phyloP scores from a whole-genome alignment of 92 coral and sea anemone species.

The Metridium senile region DNA sequence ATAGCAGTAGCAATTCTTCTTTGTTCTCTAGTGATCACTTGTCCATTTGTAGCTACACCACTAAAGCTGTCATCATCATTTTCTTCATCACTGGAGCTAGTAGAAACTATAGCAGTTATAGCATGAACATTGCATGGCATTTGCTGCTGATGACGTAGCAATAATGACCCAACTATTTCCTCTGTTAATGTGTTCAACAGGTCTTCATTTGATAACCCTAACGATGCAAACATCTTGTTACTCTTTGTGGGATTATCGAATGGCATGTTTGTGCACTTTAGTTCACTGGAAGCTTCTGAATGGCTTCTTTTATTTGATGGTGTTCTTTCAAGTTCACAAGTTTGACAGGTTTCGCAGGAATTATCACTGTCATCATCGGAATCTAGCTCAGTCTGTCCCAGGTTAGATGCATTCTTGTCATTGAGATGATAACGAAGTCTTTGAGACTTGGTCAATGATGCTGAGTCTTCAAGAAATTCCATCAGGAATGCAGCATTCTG shows the following conservation, averaged over 20 bases:
- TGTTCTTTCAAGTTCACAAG: constrained; percentile 35
- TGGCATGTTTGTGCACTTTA: constrained; percentile 20
- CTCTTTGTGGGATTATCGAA: constrained; percentile 12
- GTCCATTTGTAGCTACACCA: constrained; percentile 41
- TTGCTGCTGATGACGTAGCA: constrained; percentile 90
- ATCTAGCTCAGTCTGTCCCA: constrained; percentile 36
- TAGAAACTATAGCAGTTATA: constrained; percentile 77
- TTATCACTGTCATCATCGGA: constrained; percentile 42
- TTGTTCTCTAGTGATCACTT: constrained; percentile 81
- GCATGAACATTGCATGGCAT: constrained; percentile 98
- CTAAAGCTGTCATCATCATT: constrained; percentile 22
- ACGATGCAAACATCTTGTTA: constrained; percentile 33
- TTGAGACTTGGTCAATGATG: constrained; percentile 20
- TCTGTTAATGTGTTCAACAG: constrained; percentile 32
- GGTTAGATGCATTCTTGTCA: constrained; percentile 3
- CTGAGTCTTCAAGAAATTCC: constrained; percentile 67
- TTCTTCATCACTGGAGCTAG: constrained; percentile 47
- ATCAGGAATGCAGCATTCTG: constrained; percentile 80
- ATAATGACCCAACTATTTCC: constrained; percentile 80
- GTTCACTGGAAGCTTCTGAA: constrained; percentile 22
- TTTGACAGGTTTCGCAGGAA: constrained; percentile 18
- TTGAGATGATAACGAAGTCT: constrained; percentile 19
- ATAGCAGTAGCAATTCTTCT: constrained; percentile 86
- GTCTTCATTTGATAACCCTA: constrained; percentile 49
- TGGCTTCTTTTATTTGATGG: constrained; percentile 12